A percentile compares a stretch with the other conserved stretches of the same genome.
phyloP scores from a whole-genome alignment of 2,113 vertebrate species.

The Clarias macrocephalus region DNA sequence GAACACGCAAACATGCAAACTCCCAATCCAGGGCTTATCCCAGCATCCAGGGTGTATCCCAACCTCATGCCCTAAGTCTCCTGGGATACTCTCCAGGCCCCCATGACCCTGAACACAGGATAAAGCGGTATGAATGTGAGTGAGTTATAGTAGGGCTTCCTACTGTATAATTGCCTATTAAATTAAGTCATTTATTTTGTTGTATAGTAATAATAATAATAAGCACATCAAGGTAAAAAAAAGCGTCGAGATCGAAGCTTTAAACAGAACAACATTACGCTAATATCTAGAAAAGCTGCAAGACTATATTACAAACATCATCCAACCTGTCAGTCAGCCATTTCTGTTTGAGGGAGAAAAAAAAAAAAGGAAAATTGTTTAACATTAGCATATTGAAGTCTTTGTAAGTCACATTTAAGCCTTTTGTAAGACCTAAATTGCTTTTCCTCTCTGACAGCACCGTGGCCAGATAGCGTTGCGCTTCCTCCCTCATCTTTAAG shows the following conservation, averaged over 20 bases:
- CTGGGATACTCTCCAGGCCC: too few relatives aligned
- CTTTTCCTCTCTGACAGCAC: slow-evolving; percentile 45
- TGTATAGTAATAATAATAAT: background rate
- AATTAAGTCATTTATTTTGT: background rate
- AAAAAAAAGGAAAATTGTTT: slow-evolving; percentile 28
- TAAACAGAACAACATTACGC: background rate
- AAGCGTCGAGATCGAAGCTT: background rate
- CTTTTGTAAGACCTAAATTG: slow-evolving; percentile 54
- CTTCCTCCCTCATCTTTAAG: slow-evolving; percentile 39
- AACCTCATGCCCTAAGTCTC: too few relatives aligned
- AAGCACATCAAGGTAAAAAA: background rate
- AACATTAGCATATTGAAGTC: slow-evolving; percentile 53
- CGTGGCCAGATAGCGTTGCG: slow-evolving; percentile 44
- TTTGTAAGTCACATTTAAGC: slow-evolving; percentile 50
- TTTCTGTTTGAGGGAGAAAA: background rate
- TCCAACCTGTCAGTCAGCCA: background rate
- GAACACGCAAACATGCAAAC: too few relatives aligned
- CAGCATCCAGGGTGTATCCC: too few relatives aligned
- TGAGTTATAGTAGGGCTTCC: too few relatives aligned
- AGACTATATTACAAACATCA: slow-evolving; percentile 11
- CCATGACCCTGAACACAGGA: too few relatives aligned
- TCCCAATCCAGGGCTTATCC: too few relatives aligned
- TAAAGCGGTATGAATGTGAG: too few relatives aligned
- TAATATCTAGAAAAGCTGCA: slow-evolving; percentile 2
- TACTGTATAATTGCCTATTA: too few relatives aligned